phyloP scores from a whole-genome alignment of 2,113 vertebrate genomes.

The Chitala chitala region DNA sequence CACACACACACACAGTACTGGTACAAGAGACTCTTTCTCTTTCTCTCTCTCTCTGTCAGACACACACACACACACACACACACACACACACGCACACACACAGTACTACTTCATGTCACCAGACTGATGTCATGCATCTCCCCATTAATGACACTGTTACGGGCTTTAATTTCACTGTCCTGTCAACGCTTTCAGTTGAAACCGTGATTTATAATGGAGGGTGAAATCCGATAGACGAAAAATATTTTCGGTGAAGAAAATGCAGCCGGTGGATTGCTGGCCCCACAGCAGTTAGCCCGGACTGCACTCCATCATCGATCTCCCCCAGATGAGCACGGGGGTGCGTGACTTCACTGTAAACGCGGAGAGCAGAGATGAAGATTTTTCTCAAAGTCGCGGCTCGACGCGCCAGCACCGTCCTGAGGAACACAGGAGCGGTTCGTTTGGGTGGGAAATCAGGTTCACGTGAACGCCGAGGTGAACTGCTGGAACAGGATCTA shows the following conservation, averaged over 20 bases:
- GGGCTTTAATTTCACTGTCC: background rate
- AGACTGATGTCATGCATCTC: background rate
- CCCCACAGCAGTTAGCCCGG: background rate
- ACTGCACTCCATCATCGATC: background rate
- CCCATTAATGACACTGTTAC: background rate
- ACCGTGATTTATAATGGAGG: background rate
- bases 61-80: background rate
- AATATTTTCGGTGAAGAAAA: background rate
- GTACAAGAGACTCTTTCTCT: no score
- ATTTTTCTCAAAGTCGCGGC: conserved; percentile 36
- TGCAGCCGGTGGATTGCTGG: background rate
- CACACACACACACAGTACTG: background rate
- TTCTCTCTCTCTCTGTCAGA: no score
- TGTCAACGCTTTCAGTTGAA: background rate
- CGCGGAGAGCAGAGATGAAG: no score
- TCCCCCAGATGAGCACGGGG: conserved; percentile 31
- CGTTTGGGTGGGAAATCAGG: conserved; percentile 60
- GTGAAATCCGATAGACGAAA: background rate
- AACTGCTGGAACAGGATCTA: conserved; percentile 51
- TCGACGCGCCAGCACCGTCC: conserved; percentile 42
- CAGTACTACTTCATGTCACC: background rate
- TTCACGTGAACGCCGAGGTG: conserved; percentile 59
- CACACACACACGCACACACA: background rate
- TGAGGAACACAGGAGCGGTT: conserved; percentile 55
- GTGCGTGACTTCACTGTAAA: no score